These are phyloP conservation scores for Pithys albifrons DNA, from an alignment of 2,113 vertebrate species.

Conservation along the genomic window DNA sequence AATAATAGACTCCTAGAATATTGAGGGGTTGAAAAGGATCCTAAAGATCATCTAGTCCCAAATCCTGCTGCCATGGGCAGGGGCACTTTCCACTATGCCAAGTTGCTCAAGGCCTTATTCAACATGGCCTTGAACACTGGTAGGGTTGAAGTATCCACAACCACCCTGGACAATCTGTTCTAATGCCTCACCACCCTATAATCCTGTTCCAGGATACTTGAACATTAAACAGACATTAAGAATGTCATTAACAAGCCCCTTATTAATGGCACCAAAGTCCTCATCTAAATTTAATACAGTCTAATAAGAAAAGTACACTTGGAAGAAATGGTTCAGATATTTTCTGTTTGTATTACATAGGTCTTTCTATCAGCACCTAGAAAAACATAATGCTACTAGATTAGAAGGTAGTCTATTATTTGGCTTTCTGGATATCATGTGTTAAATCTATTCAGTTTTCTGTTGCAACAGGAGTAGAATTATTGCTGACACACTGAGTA, in stretches of 20 bases:
- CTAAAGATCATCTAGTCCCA: background rate
- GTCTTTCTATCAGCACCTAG: background rate
- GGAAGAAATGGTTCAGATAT: background rate
- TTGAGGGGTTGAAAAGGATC: background rate
- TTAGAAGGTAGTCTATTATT: background rate
- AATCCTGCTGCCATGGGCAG: background rate
- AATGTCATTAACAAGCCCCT: background rate
- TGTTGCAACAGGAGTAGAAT: background rate
- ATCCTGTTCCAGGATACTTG: background rate
- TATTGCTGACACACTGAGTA: background rate
- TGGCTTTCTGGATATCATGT: background rate
- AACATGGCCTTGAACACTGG: background rate
- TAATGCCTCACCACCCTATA: background rate
- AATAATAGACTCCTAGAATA: background rate
- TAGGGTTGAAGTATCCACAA: background rate
- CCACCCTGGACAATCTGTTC: background rate
- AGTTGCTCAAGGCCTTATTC: background rate
- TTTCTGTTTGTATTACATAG: background rate
- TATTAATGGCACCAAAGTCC: background rate
- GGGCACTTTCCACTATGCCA: background rate
- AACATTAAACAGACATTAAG: background rate
- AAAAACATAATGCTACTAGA: background rate
- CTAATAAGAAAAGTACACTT: background rate
- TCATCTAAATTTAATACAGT: background rate
- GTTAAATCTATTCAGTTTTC: background rate